Evolutionary conservation across 2,797 vertebrate species (phyloP).

Genomic region (Cetoscarus ocellatus): DNA sequence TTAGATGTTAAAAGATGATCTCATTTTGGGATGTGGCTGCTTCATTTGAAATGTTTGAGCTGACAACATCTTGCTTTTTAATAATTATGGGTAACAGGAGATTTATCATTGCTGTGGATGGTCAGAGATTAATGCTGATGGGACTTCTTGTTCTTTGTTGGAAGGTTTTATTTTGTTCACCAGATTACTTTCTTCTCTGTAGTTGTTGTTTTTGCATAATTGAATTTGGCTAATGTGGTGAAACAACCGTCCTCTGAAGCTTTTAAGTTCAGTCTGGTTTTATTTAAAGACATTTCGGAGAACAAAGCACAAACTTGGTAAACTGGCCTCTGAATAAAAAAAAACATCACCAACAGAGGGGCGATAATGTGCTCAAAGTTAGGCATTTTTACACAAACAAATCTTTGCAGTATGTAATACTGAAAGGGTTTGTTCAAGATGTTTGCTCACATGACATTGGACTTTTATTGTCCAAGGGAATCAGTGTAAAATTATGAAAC

Average conservation of each 20-base stretch:
- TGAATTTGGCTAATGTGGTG: too few relatives aligned
- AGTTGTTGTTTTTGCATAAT: too few relatives aligned
- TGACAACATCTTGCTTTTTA: too few relatives aligned
- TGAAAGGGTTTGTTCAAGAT: slow-evolving; percentile 45
- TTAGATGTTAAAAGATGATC: too few relatives aligned
- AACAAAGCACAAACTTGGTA: neutral
- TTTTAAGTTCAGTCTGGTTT: too few relatives aligned
- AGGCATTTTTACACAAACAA: slow-evolving; percentile 5
- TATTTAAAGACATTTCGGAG: neutral
- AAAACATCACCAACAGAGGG: neutral
- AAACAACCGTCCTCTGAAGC: too few relatives aligned
- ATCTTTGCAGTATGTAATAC: slow-evolving; percentile 30
- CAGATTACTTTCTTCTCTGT: neutral
- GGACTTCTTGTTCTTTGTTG: too few relatives aligned
- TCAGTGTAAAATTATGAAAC: slow-evolving; percentile 55
- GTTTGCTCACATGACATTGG: slow-evolving; percentile 34
- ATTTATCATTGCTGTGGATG: too few relatives aligned
- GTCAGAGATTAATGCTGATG: too few relatives aligned
- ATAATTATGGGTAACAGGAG: too few relatives aligned
- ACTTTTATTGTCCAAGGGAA: slow-evolving; percentile 41
- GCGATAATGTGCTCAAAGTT: slow-evolving; percentile 19
- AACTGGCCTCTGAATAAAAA: neutral
- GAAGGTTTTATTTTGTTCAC: neutral
- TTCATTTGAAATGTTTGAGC: too few relatives aligned
- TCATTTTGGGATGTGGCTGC: too few relatives aligned